Conservation (phyloP, 2,888 invertebrate species). For the Myathropa florea region DNA sequence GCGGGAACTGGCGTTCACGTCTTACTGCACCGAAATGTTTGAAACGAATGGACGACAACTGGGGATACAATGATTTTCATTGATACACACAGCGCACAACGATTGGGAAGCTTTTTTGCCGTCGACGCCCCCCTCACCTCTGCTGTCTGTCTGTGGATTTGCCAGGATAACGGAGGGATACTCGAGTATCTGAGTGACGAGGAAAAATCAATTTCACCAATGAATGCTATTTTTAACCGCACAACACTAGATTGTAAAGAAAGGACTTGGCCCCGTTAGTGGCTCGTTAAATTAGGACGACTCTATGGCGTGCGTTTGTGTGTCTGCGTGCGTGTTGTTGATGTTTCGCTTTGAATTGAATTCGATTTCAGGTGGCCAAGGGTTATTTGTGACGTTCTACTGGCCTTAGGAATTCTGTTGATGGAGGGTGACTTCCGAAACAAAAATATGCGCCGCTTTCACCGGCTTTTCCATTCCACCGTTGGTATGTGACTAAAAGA, state of each 20-base stretch:
- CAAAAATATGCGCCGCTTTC: constrained; percentile 9
- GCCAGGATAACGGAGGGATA: constrained; percentile 13
- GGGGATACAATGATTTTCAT: constrained; percentile 58
- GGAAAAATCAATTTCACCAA: constrained; percentile 38
- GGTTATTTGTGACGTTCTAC: not conserved
- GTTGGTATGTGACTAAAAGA: constrained; percentile 34
- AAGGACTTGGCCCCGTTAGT: constrained; percentile 15
- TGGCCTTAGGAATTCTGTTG: constrained; percentile 11
- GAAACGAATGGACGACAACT: constrained; percentile 53
- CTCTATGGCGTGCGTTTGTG: not conserved
- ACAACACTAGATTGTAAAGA: not conserved
- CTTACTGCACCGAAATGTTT: constrained; percentile 55
- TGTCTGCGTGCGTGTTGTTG: not conserved
- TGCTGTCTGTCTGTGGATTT: constrained; percentile 2
- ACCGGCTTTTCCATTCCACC: constrained; percentile 54
- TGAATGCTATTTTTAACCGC: constrained; percentile 23
- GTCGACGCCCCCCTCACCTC: not conserved
- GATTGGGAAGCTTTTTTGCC: constrained; percentile 40
- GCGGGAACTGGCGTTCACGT: constrained; percentile 10
- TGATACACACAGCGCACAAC: constrained; percentile 51
- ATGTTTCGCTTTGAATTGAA: not conserved
- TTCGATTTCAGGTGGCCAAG: not conserved
- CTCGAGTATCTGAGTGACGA: not conserved
- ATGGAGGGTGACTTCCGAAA: not conserved
- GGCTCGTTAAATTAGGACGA: not conserved